Conservation (phyloP, 2,888 invertebrate genomes). For the Cerastoderma edule region DNA sequence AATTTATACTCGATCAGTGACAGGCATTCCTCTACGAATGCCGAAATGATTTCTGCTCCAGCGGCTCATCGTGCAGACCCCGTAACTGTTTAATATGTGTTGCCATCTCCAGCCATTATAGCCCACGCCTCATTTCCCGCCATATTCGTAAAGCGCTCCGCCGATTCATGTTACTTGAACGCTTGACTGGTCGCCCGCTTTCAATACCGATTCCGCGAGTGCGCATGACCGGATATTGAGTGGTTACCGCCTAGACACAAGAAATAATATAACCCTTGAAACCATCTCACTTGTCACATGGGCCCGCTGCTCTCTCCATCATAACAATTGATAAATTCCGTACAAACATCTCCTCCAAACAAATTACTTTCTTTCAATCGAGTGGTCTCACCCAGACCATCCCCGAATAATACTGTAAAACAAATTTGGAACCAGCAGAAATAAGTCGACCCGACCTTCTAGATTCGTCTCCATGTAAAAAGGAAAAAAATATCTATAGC, state of each 20-base stretch:
- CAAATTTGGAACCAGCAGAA: too few species aligned
- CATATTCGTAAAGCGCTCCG: conserved; percentile 24
- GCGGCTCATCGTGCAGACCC: conserved; percentile 31
- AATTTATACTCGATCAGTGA: conserved; percentile 15
- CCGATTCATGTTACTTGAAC: conserved; percentile 52
- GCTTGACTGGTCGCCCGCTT: conserved; percentile 31
- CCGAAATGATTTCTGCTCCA: conserved; percentile 39
- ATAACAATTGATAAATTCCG: too few species aligned
- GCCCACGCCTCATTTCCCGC: conserved; percentile 47
- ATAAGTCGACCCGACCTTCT: neutral
- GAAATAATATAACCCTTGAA: conserved; percentile 48
- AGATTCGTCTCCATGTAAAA: too few species aligned
- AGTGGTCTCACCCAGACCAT: too few species aligned
- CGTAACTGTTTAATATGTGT: conserved; percentile 57
- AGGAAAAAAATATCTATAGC: too few species aligned
- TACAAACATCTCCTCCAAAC: too few species aligned
- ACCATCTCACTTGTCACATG: conserved; percentile 48
- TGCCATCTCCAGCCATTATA: conserved; percentile 54
- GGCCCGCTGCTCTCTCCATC: neutral
- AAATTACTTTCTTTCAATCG: too few species aligned
- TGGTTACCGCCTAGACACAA: conserved; percentile 44
- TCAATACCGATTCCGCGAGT: conserved; percentile 24
- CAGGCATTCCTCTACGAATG: conserved; percentile 22
- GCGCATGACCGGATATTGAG: conserved; percentile 31
- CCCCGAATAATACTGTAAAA: too few species aligned